phyloP scores from a whole-genome alignment of 1,140 invertebrate genomes.

The Drosophila arawakana region DNA sequence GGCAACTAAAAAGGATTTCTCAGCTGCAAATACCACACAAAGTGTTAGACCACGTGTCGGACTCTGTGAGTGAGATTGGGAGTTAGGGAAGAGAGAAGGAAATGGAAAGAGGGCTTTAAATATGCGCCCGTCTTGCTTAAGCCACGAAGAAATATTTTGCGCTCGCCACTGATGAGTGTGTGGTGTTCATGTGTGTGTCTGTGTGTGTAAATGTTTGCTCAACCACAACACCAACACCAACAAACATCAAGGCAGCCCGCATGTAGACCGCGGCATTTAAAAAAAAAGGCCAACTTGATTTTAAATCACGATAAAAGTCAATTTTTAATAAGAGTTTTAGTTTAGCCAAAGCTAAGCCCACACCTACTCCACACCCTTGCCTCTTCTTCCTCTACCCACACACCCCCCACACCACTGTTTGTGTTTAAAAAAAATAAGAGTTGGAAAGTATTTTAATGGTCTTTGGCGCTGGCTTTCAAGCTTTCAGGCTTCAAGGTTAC shows the following conservation, averaged over 20 bases:
- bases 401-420: not conserved
- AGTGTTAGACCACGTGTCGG: slow-evolving; percentile 73
- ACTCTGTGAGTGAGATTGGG: slow-evolving; percentile 7
- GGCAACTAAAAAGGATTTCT: slow-evolving; percentile 66
- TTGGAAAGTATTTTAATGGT: slow-evolving; percentile 73
- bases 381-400: not conserved
- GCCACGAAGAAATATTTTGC: slow-evolving; percentile 78
- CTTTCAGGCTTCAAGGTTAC: slow-evolving; percentile 71
- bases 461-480: slow-evolving; percentile 56
- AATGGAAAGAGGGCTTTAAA: slow-evolving; percentile 55
- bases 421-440: slow-evolving; percentile 22
- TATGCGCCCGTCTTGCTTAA: slow-evolving; percentile 74
- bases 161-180: slow-evolving; percentile 45
- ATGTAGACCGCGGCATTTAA: slow-evolving; percentile 80
- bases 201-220: slow-evolving; percentile 43
- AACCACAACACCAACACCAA: slow-evolving; percentile 66
- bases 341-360: slow-evolving; percentile 53
- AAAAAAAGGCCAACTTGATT: slow-evolving; percentile 81
- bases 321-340: slow-evolving; percentile 83
- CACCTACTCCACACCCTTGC: not conserved
- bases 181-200: slow-evolving; percentile 10
- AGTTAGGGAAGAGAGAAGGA: not conserved
- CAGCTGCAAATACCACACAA: slow-evolving; percentile 57
- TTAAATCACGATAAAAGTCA: slow-evolving; percentile 83
- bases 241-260: slow-evolving; percentile 59